These are phyloP conservation scores for Priocnemis perturbator DNA, from an alignment of 2,888 invertebrate species.

Conservation along the genomic window DNA sequence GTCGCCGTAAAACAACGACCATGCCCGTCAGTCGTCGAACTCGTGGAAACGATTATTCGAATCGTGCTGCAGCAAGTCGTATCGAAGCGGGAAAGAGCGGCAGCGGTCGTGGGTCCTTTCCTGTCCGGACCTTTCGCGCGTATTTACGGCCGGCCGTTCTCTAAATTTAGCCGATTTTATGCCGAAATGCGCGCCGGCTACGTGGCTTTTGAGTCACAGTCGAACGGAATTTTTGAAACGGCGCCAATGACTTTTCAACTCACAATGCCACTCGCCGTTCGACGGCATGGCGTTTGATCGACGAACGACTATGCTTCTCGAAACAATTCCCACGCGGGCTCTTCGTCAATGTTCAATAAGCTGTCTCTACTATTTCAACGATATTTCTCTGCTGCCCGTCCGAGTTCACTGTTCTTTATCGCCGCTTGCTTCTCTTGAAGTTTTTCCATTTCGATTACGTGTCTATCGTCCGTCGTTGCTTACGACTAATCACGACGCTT, in stretches of 20 bases:
- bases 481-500: no score
- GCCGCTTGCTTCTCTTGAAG: no score
- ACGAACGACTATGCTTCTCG: no score
- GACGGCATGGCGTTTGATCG: background rate
- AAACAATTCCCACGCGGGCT: no score
- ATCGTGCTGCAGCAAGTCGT: background rate
- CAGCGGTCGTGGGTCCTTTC: constrained; percentile 10
- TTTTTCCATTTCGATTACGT: no score
- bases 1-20: no score
- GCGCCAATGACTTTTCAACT: constrained; percentile 41
- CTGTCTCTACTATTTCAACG: no score
- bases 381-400: no score
- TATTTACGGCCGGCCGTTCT: constrained; percentile 34
- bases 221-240: constrained; percentile 42
- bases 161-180: constrained; percentile 53
- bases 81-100: background rate
- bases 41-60: background rate
- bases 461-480: no score
- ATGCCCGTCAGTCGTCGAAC: constrained; percentile 8
- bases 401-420: no score
- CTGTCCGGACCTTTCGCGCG: constrained; percentile 10
- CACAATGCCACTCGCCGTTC: constrained; percentile 9
- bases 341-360: no score
- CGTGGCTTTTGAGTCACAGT: constrained; percentile 53
- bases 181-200: constrained; percentile 26